These are phyloP conservation scores for Tetropium fuscum DNA, from an alignment of 2,888 invertebrate species.

Conservation along the genomic window DNA sequence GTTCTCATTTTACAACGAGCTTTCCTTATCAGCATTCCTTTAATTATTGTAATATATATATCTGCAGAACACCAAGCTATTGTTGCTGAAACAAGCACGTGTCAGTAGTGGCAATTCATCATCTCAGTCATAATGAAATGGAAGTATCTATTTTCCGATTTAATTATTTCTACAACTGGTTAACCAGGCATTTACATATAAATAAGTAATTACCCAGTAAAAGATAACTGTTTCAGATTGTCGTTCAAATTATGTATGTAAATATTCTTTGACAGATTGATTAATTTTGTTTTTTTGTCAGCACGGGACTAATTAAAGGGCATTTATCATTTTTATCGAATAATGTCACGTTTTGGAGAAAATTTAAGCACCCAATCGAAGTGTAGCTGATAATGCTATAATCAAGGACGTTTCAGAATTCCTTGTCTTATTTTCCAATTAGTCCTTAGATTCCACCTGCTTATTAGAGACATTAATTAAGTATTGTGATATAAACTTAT, in stretches of 20 bases:
- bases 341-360: slow-evolving; percentile 1
- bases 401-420: too few species aligned
- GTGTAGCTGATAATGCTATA: neutral
- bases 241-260: slow-evolving; percentile 8
- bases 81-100: slow-evolving; percentile 24
- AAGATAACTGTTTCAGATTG: slow-evolving; percentile 11
- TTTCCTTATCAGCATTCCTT: slow-evolving; percentile 19
- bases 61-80: slow-evolving; percentile 22
- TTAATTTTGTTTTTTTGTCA: slow-evolving; percentile 1
- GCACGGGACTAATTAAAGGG: neutral
- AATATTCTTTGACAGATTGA: slow-evolving; percentile 2
- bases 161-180: slow-evolving; percentile 6
- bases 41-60: slow-evolving; percentile 23
- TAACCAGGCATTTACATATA: slow-evolving; percentile 4
- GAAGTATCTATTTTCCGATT: slow-evolving; percentile 13
- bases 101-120: slow-evolving; percentile 11
- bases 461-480: too few species aligned
- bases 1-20: slow-evolving; percentile 32
- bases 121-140: slow-evolving; percentile 18
- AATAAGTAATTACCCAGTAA: slow-evolving; percentile 4
- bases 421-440: too few species aligned
- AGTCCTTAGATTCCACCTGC: too few species aligned
- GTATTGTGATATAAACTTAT: too few species aligned
- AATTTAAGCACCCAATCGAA: neutral
- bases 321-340: slow-evolving; percentile 8